Evolutionary conservation across 2,113 vertebrate species (phyloP).

Genomic region (Dolichallabes microphthalmus): DNA sequence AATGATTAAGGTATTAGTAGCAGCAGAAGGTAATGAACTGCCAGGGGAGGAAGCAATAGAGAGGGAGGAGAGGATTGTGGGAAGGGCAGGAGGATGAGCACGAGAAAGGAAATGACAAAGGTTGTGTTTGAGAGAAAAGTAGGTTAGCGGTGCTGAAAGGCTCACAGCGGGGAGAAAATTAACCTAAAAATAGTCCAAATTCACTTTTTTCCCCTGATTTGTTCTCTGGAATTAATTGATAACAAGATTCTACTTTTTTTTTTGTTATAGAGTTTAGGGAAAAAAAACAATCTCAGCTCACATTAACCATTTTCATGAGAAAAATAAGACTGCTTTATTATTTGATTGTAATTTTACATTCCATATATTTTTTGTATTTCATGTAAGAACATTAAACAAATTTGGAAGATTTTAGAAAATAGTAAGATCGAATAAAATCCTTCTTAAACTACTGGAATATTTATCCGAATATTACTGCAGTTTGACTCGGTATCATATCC

Average conservation of each 20-base stretch:
- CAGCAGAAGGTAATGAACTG: constrained; percentile 43
- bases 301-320: neutral
- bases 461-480: neutral
- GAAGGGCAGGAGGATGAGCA: constrained; percentile 30
- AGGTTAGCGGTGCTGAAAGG: neutral
- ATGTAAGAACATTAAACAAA: neutral
- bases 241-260: neutral
- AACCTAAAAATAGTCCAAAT: neutral
- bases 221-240: neutral
- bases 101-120: constrained; percentile 13
- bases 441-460: neutral
- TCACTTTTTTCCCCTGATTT: neutral
- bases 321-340: neutral
- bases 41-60: constrained; percentile 37
- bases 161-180: neutral
- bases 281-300: neutral
- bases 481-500: neutral
- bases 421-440: neutral
- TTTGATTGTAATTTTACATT: neutral
- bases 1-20: constrained; percentile 42
- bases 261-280: neutral
- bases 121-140: constrained; percentile 29
- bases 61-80: constrained; percentile 22
- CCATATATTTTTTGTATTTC: no score
- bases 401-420: neutral